These are phyloP conservation scores for Psilopsiagon aymara DNA, from an alignment of 2,113 vertebrate genomes.

Conservation along the genomic window DNA sequence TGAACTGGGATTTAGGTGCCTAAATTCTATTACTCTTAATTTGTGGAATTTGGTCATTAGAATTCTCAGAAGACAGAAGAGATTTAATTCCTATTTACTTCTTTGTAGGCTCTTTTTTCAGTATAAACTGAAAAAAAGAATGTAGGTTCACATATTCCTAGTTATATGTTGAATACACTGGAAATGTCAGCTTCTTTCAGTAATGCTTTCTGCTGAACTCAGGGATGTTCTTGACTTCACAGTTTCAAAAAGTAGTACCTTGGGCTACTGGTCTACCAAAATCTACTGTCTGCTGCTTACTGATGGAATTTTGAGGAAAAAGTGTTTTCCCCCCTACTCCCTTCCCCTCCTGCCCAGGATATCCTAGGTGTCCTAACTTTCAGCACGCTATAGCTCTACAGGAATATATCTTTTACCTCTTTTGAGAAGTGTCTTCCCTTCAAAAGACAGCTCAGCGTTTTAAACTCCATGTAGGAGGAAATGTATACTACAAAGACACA, in stretches of 20 bases:
- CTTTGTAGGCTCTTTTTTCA: neutral
- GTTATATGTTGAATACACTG: neutral
- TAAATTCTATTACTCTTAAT: neutral
- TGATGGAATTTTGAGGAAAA: neutral
- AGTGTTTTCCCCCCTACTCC: neutral
- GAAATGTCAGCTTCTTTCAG: neutral
- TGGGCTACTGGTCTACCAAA: neutral
- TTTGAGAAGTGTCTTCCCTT: neutral
- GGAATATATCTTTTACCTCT: neutral
- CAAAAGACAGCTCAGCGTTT: neutral
- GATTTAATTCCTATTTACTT: neutral
- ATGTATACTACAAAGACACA: neutral
- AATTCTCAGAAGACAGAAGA: neutral
- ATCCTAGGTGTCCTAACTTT: neutral
- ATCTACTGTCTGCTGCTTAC: neutral
- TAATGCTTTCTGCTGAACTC: neutral
- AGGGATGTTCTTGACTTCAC: neutral
- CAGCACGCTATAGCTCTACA: neutral
- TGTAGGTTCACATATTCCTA: neutral
- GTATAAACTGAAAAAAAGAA: neutral
- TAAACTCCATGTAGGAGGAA: neutral
- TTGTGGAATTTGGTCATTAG: neutral
- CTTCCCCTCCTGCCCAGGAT: neutral
- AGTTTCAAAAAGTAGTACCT: neutral
- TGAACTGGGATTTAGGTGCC: neutral